Percentiles rank a stretch among this genome's conserved stretches.
Conservation (phyloP, 2,797 vertebrate species). For the Poeciliopsis turneri region DNA sequence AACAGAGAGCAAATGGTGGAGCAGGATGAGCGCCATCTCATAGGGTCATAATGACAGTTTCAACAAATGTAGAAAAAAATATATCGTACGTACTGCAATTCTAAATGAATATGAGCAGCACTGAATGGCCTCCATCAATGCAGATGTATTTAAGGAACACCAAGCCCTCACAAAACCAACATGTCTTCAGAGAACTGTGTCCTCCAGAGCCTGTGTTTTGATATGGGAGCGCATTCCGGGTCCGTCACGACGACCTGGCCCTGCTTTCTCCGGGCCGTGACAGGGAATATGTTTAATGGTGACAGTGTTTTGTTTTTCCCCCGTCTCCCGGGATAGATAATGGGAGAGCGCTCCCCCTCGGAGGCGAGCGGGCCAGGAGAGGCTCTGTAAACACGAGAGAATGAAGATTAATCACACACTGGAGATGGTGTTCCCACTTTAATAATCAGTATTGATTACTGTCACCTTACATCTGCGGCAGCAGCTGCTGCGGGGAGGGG, state of each 20-base stretch:
- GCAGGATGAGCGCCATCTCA: no score
- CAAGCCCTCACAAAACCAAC: background rate
- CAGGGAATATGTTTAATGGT: constrained; percentile 71
- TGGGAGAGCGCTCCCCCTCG: constrained; percentile 47
- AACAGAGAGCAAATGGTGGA: no score
- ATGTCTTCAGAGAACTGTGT: background rate
- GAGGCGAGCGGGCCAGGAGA: constrained; percentile 63
- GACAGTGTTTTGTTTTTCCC: constrained; percentile 70
- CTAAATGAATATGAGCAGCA: background rate
- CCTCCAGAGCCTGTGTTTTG: background rate
- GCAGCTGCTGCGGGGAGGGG: constrained; percentile 70
- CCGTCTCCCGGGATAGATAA: constrained; percentile 73
- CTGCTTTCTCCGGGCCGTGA: constrained; percentile 35
- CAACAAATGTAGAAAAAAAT: no score
- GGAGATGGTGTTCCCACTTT: constrained; percentile 79
- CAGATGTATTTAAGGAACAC: background rate
- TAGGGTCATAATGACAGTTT: no score
- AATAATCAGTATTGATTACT: constrained; percentile 84
- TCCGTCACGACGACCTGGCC: constrained; percentile 25
- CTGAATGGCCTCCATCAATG: background rate
- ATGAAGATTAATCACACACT: constrained; percentile 83
- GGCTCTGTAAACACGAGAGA: constrained; percentile 77
- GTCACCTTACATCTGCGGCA: constrained; percentile 80
- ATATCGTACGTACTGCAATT: no score
- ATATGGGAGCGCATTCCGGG: background rate